Percentiles rank a stretch among this genome's conserved stretches.
phyloP scores from a whole-genome alignment of 2,113 vertebrate genomes.

The Zapornia atra region DNA sequence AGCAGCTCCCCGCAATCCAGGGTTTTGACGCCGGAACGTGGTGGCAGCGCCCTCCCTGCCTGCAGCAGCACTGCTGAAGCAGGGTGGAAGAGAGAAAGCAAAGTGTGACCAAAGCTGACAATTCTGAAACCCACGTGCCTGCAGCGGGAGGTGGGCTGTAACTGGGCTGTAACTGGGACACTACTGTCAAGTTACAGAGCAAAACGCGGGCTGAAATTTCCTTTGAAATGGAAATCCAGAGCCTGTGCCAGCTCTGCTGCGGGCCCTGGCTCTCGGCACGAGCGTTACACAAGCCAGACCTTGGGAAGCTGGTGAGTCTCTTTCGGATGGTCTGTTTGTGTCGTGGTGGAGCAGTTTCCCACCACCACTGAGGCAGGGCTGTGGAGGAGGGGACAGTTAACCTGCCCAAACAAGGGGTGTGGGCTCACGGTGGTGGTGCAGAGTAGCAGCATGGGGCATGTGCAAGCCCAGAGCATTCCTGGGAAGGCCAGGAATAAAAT shows the following conservation, averaged over 20 bases:
- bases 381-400: not conserved
- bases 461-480: not conserved
- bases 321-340: not conserved
- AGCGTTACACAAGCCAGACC: slow-evolving; percentile 39
- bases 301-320: not conserved
- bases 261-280: not conserved
- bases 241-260: not conserved
- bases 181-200: not conserved
- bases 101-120: not conserved
- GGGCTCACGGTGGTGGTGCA: too few relatives aligned
- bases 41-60: fast-evolving
- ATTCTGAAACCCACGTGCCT: not conserved
- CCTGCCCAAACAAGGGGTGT: fast-evolving
- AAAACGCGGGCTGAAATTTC: not conserved
- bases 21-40: not conserved
- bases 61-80: not conserved
- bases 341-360: not conserved
- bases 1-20: not conserved
- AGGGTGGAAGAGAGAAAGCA: not conserved
- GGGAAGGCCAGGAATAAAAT: not conserved
- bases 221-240: slow-evolving; percentile 59
- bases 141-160: slow-evolving; percentile 7
- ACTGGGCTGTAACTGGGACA: not conserved
- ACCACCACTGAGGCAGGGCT: fast-evolving
- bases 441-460: fast-evolving